Evolutionary conservation across 2,888 invertebrate species (phyloP), one percentile per base, ranked within the genome.

Genomic region (Calliphora vomitoria): DNA sequence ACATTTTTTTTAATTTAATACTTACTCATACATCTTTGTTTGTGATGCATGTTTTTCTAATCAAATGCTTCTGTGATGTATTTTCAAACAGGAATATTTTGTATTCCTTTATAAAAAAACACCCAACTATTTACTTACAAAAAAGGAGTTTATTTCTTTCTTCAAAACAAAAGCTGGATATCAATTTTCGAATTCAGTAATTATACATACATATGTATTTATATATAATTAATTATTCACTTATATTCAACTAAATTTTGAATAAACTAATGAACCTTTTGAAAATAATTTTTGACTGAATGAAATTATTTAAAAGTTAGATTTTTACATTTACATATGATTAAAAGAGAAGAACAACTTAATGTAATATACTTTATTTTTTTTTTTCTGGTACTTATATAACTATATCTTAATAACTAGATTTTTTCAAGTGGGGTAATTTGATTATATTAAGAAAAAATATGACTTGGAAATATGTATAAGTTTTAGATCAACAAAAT

Each of bases 121-220:
- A n/a, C 10, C 20, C 10, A 41, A 25, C 3, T 25, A 55, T 81
- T 80, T 83, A 75, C 79, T 79, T 86, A 83, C 83, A 82, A 83
- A 83, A 83, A 74, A 66, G 69, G 20, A 78, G 38, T 86, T 83
- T 84, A 80, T 86, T 86, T 79, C 60, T 83, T 86, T 79, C 60
- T 64, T 83, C 62, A 75, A 69, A 71, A 64, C 71, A 82, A 58
- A 84, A 87, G 80, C 80, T 66, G 82, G 47, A 81, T 83, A 66
- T 71, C 55, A 66, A 53, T 80, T 78, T 72, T 75, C 64, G 64
- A 64, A 53, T 55, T 78, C 11, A 71, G 53, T 83, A 78, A 78
- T 83, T 76, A 82, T 71, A 85, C 72, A 74, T 85, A 69, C 50
- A 69, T 11, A 62, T 80, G 25, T 25, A 69, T 78, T 41, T 81